Conservation (phyloP, 2,113 vertebrate genomes). For the Actenoides hombroni region DNA sequence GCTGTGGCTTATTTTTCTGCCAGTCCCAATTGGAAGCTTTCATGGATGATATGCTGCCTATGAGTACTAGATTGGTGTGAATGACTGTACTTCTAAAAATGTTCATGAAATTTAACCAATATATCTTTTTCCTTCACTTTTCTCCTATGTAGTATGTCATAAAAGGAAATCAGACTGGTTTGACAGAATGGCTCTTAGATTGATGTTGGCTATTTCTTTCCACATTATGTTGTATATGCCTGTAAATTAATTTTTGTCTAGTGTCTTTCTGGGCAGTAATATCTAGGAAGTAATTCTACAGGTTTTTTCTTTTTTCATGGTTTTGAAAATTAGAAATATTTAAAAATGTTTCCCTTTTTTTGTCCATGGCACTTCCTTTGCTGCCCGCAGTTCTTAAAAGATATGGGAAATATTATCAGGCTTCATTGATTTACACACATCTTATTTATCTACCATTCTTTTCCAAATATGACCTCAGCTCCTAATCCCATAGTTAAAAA, state of each 20-base stretch:
- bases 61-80: not conserved
- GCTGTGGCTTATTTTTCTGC: not conserved
- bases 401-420: not conserved
- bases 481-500: not conserved
- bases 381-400: not conserved
- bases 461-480: not conserved
- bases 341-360: not conserved
- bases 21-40: not conserved
- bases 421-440: not conserved
- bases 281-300: not conserved
- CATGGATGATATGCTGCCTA: rapidly evolving
- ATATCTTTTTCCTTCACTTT: not conserved
- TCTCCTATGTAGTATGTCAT: not conserved
- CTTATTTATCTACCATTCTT: not conserved
- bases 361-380: not conserved
- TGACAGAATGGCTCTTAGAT: not conserved
- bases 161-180: not conserved
- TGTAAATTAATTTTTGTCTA: not conserved
- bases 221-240: not conserved
- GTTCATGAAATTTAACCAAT: not conserved
- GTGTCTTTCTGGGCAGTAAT: not conserved
- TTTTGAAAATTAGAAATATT: not conserved
- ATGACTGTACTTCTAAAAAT: not conserved
- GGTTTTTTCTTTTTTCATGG: not conserved
- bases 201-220: not conserved